Conservation (phyloP, 1,140 invertebrate species). For the Aricia agestis region DNA sequence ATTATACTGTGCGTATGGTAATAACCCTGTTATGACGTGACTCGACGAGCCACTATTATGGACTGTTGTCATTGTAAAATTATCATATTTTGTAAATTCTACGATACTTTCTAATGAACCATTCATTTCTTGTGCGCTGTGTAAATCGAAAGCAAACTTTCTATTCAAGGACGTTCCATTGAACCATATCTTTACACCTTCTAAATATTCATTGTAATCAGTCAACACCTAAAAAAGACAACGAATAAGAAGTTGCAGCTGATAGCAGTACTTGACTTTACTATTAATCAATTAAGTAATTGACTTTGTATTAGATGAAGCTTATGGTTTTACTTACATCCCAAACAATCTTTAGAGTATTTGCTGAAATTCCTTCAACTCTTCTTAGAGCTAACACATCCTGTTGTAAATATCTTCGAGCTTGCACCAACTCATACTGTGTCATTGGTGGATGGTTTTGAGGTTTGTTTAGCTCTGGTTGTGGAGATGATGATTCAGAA, state of each 20-base stretch:
- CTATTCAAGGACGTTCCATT: constrained; percentile 81
- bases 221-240: constrained; percentile 57
- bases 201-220: constrained; percentile 80
- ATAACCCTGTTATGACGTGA: constrained; percentile 79
- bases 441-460: constrained; percentile 83
- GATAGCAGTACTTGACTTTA: too few relatives aligned
- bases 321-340: constrained; percentile 77
- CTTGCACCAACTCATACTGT: constrained; percentile 88
- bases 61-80: constrained; percentile 79
- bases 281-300: too few relatives aligned
- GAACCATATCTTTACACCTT: constrained; percentile 95
- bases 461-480: constrained; percentile 60
- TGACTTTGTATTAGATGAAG: background rate
- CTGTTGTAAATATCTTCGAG: constrained; percentile 84
- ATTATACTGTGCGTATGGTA: constrained; percentile 84
- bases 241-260: background rate
- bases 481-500: constrained; percentile 54
- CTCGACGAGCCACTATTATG: constrained; percentile 80
- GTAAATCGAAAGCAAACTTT: constrained; percentile 46
- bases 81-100: constrained; percentile 60
- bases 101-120: constrained; percentile 48
- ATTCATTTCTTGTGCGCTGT: constrained; percentile 47
- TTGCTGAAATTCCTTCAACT: constrained; percentile 87
- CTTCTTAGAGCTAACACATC: constrained; percentile 89
- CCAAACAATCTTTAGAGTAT: constrained; percentile 90